Percentiles rank a stretch among this genome's conserved stretches.
phyloP scores from a whole-genome alignment of 2,113 vertebrate species.

The Alces alces region DNA sequence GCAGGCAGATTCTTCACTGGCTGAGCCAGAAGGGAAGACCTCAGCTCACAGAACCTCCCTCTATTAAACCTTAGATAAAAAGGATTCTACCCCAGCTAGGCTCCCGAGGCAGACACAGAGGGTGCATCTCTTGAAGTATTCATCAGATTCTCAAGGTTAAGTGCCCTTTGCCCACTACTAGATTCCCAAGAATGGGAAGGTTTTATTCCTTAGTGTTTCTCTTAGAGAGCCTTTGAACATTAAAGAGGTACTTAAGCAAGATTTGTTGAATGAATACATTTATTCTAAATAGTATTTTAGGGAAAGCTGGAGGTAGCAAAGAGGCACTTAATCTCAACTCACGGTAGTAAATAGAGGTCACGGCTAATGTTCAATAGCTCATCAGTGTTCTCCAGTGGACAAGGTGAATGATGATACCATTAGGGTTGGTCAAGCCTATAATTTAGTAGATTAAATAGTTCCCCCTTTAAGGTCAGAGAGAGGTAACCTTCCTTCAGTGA shows the following conservation, averaged over 20 bases:
- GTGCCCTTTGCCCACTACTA: background rate
- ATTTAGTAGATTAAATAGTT: background rate
- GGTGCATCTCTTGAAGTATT: background rate
- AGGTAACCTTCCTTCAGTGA: background rate
- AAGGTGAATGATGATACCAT: background rate
- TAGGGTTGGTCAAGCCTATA: background rate
- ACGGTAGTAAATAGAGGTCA: background rate
- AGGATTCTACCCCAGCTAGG: background rate
- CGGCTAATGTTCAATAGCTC: background rate
- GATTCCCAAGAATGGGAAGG: background rate
- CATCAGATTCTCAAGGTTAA: background rate
- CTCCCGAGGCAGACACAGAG: background rate
- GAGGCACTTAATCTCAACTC: background rate
- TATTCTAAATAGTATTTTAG: slow-evolving; percentile 10
- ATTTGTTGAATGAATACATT: slow-evolving; percentile 4
- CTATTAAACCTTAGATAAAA: background rate
- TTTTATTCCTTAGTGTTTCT: background rate
- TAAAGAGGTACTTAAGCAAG: background rate
- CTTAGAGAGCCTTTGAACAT: background rate
- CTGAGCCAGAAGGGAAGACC: background rate
- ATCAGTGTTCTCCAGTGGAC: background rate
- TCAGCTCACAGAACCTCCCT: background rate
- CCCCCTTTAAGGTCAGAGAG: background rate
- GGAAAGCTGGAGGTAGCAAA: background rate
- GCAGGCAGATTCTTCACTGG: background rate